Percentiles rank a stretch among this genome's conserved stretches.
Evolutionary conservation across 1,140 invertebrate species (phyloP).

Genomic region (Brachionus sp.): DNA sequence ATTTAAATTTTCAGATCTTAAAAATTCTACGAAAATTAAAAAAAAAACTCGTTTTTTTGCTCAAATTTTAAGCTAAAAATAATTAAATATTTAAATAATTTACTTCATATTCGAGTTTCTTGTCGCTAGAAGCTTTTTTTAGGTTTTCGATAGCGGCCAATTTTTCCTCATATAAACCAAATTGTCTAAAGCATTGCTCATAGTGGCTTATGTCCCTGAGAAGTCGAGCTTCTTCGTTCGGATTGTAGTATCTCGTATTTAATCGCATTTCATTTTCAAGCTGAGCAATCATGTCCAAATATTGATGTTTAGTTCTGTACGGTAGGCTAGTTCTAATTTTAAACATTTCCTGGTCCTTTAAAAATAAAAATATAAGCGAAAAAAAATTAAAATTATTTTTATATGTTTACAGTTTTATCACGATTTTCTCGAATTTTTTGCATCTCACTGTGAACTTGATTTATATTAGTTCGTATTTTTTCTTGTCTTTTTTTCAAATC

Average conservation of each 20-base stretch:
- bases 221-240: conserved; percentile 18
- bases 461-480: not conserved
- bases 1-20: not conserved
- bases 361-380: not conserved
- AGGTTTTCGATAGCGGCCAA: not conserved
- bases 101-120: not conserved
- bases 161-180: conserved; percentile 24
- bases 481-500: not conserved
- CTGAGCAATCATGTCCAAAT: conserved; percentile 11
- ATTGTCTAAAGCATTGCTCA: not conserved
- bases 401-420: not conserved
- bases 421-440: not conserved
- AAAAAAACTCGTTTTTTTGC: no score
- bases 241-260: not conserved
- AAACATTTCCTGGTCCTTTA: conserved; percentile 23
- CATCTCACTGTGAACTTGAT: not conserved
- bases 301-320: conserved; percentile 13
- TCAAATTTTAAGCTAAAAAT: no score
- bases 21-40: not conserved
- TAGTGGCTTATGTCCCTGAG: not conserved
- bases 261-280: conserved; percentile 7
- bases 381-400: not conserved
- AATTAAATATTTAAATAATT: not conserved
- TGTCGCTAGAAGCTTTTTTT: not conserved
- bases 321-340: conserved; percentile 7